Evolutionary conservation across 1,140 invertebrate species (phyloP), one percentile per base, ranked within the genome.

Genomic region (Paralvinella palmiformis): DNA sequence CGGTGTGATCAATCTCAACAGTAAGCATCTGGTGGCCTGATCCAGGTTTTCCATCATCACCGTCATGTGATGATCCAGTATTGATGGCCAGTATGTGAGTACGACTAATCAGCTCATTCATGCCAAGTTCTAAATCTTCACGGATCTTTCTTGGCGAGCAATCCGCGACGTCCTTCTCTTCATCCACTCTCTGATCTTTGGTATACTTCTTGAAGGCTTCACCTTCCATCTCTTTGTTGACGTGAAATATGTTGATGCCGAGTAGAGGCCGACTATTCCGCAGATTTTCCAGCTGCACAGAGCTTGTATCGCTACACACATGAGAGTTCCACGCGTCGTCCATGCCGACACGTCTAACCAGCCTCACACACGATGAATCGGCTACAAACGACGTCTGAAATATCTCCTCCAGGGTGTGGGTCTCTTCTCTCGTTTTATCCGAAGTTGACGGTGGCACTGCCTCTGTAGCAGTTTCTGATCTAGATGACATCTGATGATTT

Each of bases 151-250:
- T 55, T 1, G 35, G 33, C 27, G 62, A 58, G 1, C 58, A 58
- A 24, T 64, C 62, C 17, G 41, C 62, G 24, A 53, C 31, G 31
- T 64, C 62, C 29, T 64, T 64, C 44, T 64, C 62, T 32, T 27
- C n/a, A 4, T 36, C 33, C 10, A 31, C 55, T 10, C 55, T 57
- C 33, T 33, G 10, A 20, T 22, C 27, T 20, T 57, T 36, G 13
- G 10, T 57, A 13, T 4, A 10, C 55, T 57, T 27, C 55, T 10
- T 41, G 10, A 10, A 13, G n/a, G 10, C 37, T 10, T 41, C 37
- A 41, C n/a, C 37, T 41, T 10, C 37, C n/a, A n/a, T 41, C 37
- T 13, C n/a, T n/a, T 10, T 13, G n/a, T 41, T 13, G 10, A 41
- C n/a, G 10, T 41, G 37, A n/a, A 41, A n/a, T 13, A 41, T 41